These are phyloP conservation scores for Malurus elegans DNA, from an alignment of 2,113 vertebrate species.

Conservation along the genomic window DNA sequence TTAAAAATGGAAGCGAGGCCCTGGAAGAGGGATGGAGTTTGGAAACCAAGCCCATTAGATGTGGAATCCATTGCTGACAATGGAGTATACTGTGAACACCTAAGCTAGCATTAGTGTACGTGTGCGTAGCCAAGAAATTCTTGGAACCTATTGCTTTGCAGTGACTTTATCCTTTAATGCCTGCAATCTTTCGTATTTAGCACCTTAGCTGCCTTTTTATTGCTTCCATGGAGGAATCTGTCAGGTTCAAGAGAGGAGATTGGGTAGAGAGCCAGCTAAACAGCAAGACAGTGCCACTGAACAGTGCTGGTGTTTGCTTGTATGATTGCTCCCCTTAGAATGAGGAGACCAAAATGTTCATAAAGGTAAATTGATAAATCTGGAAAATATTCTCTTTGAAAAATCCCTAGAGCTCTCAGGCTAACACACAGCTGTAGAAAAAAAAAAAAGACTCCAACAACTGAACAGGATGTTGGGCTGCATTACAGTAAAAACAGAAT, in stretches of 20 bases:
- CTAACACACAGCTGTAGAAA: not conserved
- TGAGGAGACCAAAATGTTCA: not conserved
- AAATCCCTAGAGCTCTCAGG: not conserved
- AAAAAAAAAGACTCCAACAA: not conserved
- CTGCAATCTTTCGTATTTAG: not conserved
- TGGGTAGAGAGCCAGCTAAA: not conserved
- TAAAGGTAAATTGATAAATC: not conserved
- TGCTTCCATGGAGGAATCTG: not conserved
- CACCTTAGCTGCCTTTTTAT: conserved; percentile 31
- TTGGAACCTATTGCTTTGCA: conserved; percentile 5
- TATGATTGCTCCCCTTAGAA: not conserved
- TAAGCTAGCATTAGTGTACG: not conserved
- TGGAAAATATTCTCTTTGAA: not conserved
- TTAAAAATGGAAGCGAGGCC: not conserved
- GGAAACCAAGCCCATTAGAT: not conserved
- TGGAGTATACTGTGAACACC: not conserved
- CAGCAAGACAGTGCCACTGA: not conserved
- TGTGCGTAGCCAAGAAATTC: conserved; percentile 25
- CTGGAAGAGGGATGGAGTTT: not conserved
- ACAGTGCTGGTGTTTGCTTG: not conserved
- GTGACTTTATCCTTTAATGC: conserved; percentile 33
- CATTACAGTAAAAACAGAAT: not conserved
- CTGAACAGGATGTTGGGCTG: not conserved
- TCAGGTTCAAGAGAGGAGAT: not conserved
- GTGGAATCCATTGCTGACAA: not conserved